These are phyloP conservation scores for Australoheros facetus DNA, from an alignment of 2,797 vertebrate species.

Conservation along the genomic window DNA sequence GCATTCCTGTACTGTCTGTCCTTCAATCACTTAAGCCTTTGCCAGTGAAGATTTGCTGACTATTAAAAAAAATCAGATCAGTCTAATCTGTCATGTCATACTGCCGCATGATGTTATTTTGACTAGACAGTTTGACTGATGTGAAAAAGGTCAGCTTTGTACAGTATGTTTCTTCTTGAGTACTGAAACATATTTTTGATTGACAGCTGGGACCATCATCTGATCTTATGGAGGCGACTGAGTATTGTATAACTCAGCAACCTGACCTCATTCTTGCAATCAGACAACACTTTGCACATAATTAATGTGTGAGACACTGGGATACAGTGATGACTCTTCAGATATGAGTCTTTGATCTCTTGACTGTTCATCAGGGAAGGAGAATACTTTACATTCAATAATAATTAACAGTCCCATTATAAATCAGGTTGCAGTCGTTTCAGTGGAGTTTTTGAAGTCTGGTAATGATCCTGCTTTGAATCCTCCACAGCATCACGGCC, in stretches of 20 bases:
- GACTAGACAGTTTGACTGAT: constrained; percentile 3
- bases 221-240: neutral
- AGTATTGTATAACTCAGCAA: neutral
- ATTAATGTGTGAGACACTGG: neutral
- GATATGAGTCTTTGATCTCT: constrained; percentile 5
- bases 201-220: neutral
- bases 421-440: neutral
- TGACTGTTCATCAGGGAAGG: neutral
- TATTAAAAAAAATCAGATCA: neutral
- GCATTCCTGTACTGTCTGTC: neutral
- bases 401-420: neutral
- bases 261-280: neutral
- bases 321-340: neutral
- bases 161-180: neutral
- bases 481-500: constrained; percentile 84
- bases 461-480: constrained; percentile 19
- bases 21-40: constrained; percentile 14
- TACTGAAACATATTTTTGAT: neutral
- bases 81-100: constrained; percentile 11
- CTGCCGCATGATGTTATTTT: constrained; percentile 7
- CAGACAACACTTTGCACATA: neutral
- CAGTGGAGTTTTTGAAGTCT: neutral
- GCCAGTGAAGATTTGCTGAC: constrained; percentile 7
- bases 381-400: neutral
- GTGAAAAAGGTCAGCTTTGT: neutral